A percentile compares a stretch with the other conserved stretches of the same genome.
These are phyloP conservation scores for Machaerirhynchus nigripectus DNA, from an alignment of 2,113 vertebrate species.

Conservation along the genomic window DNA sequence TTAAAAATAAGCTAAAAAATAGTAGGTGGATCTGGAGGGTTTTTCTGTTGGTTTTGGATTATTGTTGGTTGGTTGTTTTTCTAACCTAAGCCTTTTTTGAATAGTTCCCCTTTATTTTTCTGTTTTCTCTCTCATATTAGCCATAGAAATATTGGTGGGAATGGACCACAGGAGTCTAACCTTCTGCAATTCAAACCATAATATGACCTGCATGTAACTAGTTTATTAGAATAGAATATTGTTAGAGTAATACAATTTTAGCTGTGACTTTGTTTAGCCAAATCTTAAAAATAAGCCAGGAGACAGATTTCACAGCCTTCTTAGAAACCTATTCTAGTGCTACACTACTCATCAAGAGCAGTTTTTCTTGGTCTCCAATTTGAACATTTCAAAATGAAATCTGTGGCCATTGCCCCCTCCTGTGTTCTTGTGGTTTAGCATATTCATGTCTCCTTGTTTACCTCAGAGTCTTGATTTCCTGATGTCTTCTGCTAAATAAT, in stretches of 20 bases:
- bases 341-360: background rate
- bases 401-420: background rate
- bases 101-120: background rate
- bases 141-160: background rate
- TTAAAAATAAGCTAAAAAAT: background rate
- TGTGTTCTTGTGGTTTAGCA: rapidly evolving
- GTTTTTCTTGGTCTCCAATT: background rate
- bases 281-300: background rate
- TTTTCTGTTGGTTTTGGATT: background rate
- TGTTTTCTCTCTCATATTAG: background rate
- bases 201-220: background rate
- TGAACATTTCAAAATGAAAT: background rate
- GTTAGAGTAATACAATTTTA: background rate
- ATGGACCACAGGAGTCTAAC: background rate
- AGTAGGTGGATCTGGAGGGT: background rate
- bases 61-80: background rate
- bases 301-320: background rate
- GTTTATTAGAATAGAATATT: background rate
- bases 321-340: background rate
- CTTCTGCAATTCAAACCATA: background rate
- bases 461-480: background rate
- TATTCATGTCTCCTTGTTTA: background rate
- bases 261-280: background rate
- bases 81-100: background rate
- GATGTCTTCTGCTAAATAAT: background rate